Evolutionary conservation across 2,797 vertebrate genomes (phyloP), one percentile per base, ranked within the genome.

Genomic region (Poeciliopsis gracilis): DNA sequence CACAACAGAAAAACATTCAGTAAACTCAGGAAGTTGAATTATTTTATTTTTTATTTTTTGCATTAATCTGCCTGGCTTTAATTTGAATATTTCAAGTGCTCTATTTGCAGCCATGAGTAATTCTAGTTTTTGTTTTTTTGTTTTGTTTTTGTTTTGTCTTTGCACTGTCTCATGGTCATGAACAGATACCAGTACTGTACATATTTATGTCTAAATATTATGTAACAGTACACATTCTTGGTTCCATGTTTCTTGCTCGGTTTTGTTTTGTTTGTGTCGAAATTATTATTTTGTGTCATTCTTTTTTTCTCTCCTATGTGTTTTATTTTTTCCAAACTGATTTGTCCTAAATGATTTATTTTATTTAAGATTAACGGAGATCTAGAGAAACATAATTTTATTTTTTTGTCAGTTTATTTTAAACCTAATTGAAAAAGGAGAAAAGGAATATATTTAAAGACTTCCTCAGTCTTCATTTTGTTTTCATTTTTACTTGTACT

Each of bases 11-110:
- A 80, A 57, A 72, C 25, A 9, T 51, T 81, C 33, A 46, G 20
- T 76, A 70, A 86, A 82, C 86, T 93, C 93, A 94, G 92, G 93
- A 91, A 89, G 75, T 83, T 76, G 72, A 41, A 59, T 74, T 67
- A 49, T 49, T 49, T 49, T 49, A 49, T 16, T 20, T 49, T 20
- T 20, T 20, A 3, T 51, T 5, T 66, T 70, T 70, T 70, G 53
- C 83, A 72, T 59, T 86, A 41, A 79, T 57, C 63, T 55, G 43
- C 72, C 55, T 57, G 74, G 84, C 78, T 77, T 69, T 59, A 5
- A 36, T 78, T 46, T 30, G 57, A 76, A 66, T 67, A 73, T 73
- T 77, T 70, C 41, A 72, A n/a, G 55, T 84, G 73, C 49, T 84
- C 43, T 43, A 51, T 82, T 87, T 78, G 66, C 53, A 47, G 78